These are phyloP conservation scores for Aporophyla nigra DNA, from an alignment of 2,888 invertebrate species.

Conservation along the genomic window DNA sequence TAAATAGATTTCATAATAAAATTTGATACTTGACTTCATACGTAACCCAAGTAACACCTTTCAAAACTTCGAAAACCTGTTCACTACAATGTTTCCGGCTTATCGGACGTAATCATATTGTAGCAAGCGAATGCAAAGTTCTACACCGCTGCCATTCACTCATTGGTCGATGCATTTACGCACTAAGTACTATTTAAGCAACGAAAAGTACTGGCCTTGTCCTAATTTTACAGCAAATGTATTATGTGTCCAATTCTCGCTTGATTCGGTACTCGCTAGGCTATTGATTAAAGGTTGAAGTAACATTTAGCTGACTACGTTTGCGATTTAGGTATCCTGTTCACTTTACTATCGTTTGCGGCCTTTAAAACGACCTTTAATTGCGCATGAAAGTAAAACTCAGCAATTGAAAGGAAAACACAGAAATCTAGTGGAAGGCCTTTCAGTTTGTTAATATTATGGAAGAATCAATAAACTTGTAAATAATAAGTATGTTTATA, in stretches of 20 bases:
- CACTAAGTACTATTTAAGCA: slow-evolving; percentile 66
- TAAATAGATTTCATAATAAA: slow-evolving; percentile 68
- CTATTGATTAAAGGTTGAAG: slow-evolving; percentile 48
- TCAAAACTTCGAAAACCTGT: slow-evolving; percentile 82
- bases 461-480: neutral
- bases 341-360: slow-evolving; percentile 41
- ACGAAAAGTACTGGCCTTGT: slow-evolving; percentile 66
- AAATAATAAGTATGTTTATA: neutral
- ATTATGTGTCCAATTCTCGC: slow-evolving; percentile 58
- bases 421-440: slow-evolving; percentile 21
- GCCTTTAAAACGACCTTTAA: slow-evolving; percentile 53
- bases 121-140: slow-evolving; percentile 65
- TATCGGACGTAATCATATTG: slow-evolving; percentile 74
- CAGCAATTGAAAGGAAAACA: slow-evolving; percentile 30
- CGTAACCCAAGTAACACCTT: slow-evolving; percentile 79
- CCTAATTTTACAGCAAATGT: slow-evolving; percentile 62
- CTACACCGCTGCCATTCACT: slow-evolving; percentile 51
- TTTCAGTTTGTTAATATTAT: slow-evolving; percentile 13
- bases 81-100: slow-evolving; percentile 77
- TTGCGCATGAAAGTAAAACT: slow-evolving; percentile 35
- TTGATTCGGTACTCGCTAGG: slow-evolving; percentile 48
- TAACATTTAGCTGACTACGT: slow-evolving; percentile 23
- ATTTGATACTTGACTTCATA: slow-evolving; percentile 60
- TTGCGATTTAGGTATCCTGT: slow-evolving; percentile 28
- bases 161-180: slow-evolving; percentile 65